Percentiles rank a stretch among this genome's conserved stretches.
These are phyloP conservation scores for Epizoanthus rinbou DNA, from an alignment of 92 coral and sea anemone species.

Conservation along the genomic window DNA sequence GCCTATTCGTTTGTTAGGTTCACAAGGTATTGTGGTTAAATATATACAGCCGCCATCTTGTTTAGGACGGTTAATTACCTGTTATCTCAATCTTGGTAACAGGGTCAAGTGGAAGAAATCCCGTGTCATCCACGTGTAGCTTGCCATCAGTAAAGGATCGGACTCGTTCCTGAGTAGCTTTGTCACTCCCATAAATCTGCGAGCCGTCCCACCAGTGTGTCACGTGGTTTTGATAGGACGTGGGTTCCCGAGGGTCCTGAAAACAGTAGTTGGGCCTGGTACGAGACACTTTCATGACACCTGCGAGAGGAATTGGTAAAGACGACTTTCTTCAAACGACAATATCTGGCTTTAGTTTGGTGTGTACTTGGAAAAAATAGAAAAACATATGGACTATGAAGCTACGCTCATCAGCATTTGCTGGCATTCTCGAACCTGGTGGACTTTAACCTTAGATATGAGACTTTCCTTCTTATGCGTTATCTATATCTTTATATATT, in stretches of 20 bases:
- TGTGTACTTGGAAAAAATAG: no score
- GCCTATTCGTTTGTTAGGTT: no score
- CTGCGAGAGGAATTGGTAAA: slow-evolving; percentile 24
- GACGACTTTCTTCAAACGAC: no score
- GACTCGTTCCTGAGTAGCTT: slow-evolving; percentile 58
- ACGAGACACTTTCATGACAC: slow-evolving; percentile 70
- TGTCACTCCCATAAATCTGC: slow-evolving; percentile 84
- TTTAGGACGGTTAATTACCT: slow-evolving; percentile 38
- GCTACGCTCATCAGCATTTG: no score
- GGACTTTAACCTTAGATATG: no score
- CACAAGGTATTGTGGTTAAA: no score
- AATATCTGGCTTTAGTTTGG: no score
- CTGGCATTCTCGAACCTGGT: no score
- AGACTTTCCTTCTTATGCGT: no score
- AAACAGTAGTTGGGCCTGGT: slow-evolving; percentile 72
- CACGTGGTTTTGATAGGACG: slow-evolving; percentile 69
- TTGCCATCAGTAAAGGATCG: slow-evolving; percentile 65
- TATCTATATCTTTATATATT: no score
- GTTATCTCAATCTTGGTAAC: slow-evolving; percentile 75
- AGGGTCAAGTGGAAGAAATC: slow-evolving; percentile 69
- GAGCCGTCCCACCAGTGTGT: slow-evolving; percentile 98
- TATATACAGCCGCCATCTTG: no score
- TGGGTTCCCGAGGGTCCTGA: slow-evolving; percentile 57
- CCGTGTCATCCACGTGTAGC: slow-evolving; percentile 69
- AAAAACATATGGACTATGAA: no score